Evolutionary conservation across 2,113 vertebrate species (phyloP), one percentile per base, ranked within the genome.

Genomic region (Pardalotus punctatus): DNA sequence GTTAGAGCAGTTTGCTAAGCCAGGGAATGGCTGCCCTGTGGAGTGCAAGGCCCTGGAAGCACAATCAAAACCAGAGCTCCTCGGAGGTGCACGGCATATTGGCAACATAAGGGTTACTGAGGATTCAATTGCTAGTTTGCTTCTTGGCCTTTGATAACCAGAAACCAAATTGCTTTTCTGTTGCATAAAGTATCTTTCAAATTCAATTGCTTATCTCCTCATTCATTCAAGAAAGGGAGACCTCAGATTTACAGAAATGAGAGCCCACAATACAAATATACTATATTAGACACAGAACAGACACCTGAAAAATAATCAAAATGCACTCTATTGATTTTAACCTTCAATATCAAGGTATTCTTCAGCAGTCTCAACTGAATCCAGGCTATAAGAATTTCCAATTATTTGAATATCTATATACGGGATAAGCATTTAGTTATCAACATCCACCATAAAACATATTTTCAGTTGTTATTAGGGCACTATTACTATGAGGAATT

Each of bases 141-240:
- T 98, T 95, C 97, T 97, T 97, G 94, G 95, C 96, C 97, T 98
- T 97, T 96, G 95, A 98, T 97, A 98, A 98, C 91, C 95, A 96
- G 97, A 95, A 98, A 97, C 93, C 93, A 98, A 98, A 98, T 98
- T 98, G 97, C 94, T 98, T 98, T 98, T 97, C 97, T 98, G 96
- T 98, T 98, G 96, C 96, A 98, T 98, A 98, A 98, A 98, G 95
- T 97, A 96, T 98, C 96, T 98, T 98, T 98, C 97, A 98, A 98
- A 98, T 98, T 98, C 98, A 98, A 98, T 98, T 98, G 97, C 96
- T 98, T 98, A 98, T 98, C 97, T 98, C 88, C 93, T 98, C 95
- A 93, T 98, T 98, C 97, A 98, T 97, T 98, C 96, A 98, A 97
- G 94, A 97, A 97, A 95, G 94, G 91, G 92, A 98, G 95, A 97